Base-by-base conservation (phyloP, 2,113 vertebrate genomes). In the Perca flavescens region DNA sequence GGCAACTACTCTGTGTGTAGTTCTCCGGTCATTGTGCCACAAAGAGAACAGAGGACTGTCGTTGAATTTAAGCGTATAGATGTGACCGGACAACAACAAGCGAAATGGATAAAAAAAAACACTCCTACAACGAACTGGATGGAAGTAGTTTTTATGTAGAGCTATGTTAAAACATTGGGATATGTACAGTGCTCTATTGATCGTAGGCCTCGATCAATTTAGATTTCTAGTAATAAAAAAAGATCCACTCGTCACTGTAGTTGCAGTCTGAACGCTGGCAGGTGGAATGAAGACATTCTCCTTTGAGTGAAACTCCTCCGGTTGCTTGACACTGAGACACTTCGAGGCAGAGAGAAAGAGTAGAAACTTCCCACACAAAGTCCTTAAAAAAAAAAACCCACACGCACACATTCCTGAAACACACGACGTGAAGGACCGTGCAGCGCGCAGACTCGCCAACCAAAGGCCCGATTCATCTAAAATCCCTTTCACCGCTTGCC, bases 401-500 rank as follows among this genome's bases (percentile, higher is more conserved):
- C 43, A 64, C 9, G 28, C 71, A 85, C 94, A 90, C 94, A 91
- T 97, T 97, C 96, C 93, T 96, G 89, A 92, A 94, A 94, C 93
- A 93, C 85, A 87, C 63, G 74, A 47, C 77, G 74, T 68, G 80
- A 85, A 86, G 78, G 79, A 69, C 58, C 47, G 46, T 88, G 83
- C 46, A 40, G 79, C 40, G 70, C 21, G 47, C 52, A 60, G 70
- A 64, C 77, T 74, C 61, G 67, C 73, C 77, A 70, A 65, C 74
- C 86, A 85, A 84, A 92, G 69, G 73, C 79, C 79, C 25, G 61
- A 85, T 90, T 92, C 85, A 92, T 90, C 68, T 50, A 21, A 88
- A 88, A 91, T 89, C 85, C 81, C 69, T 94, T 91, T 94, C 89
- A 91, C 65, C 28, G 82, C 70, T 25, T 91, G 91, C 91, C 93